Conservation (phyloP, 92 coral and sea anemone genomes). For the Nematostella vectensis region DNA sequence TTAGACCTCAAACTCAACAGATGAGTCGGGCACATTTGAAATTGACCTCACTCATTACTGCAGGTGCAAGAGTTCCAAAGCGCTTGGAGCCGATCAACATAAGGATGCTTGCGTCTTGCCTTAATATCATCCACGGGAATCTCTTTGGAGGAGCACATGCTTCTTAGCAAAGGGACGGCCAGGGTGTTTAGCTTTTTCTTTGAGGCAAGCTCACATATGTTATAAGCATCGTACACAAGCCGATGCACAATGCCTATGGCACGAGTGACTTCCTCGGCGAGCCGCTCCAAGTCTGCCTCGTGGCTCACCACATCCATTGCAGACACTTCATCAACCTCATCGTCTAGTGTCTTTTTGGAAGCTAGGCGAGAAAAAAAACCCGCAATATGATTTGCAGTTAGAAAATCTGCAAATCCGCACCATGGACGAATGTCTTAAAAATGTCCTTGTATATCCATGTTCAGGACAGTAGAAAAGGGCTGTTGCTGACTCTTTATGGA, state of each 20-base stretch:
- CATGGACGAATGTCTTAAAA: background rate
- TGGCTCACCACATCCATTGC: too few relatives aligned
- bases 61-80: slow-evolving; percentile 30
- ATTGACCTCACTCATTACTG: slow-evolving; percentile 7
- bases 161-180: slow-evolving; percentile 23
- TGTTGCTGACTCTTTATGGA: slow-evolving; percentile 3
- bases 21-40: too few relatives aligned
- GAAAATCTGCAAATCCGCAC: slow-evolving; percentile 13
- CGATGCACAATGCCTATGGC: too few relatives aligned
- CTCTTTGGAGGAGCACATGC: slow-evolving; percentile 21
- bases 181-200: slow-evolving; percentile 19
- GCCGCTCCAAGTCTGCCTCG: too few relatives aligned
- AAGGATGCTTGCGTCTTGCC: slow-evolving; percentile 28
- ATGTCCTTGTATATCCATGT: slow-evolving; percentile 5
- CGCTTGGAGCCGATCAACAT: slow-evolving; percentile 17
- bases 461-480: slow-evolving; percentile 7
- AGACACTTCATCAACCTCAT: slow-evolving; percentile 9
- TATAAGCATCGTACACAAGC: too few relatives aligned
- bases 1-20: too few relatives aligned
- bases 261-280: too few relatives aligned
- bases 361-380: slow-evolving; percentile 17
- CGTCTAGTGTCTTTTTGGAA: slow-evolving; percentile 13
- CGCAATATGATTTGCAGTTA: slow-evolving; percentile 28
- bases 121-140: slow-evolving; percentile 10
- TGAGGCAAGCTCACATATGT: too few relatives aligned